Evolutionary conservation across 2,797 vertebrate genomes (phyloP).

Genomic region (Argya squamiceps): DNA sequence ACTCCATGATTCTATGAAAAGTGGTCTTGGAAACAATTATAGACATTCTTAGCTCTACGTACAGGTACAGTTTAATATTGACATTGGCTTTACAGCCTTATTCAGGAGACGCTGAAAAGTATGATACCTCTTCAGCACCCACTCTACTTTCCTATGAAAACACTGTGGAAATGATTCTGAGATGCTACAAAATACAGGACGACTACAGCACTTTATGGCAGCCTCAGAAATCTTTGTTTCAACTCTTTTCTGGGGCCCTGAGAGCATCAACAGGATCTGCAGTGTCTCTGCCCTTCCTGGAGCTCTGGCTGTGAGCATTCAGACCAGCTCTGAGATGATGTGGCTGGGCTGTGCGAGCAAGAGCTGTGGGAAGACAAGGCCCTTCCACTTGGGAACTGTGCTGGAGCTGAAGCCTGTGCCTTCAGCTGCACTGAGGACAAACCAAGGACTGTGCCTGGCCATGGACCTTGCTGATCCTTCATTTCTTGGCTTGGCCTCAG

Average conservation of each 20-base stretch:
- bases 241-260: neutral
- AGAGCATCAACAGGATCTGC: neutral
- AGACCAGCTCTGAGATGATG: neutral
- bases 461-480: rapidly evolving
- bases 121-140: neutral
- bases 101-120: neutral
- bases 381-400: rapidly evolving
- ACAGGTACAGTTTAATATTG: neutral
- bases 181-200: neutral
- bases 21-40: neutral
- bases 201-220: neutral
- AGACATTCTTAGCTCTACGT: neutral
- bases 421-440: neutral
- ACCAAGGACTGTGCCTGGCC: neutral
- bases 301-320: neutral
- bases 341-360: rapidly evolving
- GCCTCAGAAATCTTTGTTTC: neutral
- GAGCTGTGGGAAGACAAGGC: rapidly evolving
- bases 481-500: neutral
- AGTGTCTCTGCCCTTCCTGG: neutral
- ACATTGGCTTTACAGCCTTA: neutral
- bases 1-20: neutral
- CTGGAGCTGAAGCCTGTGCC: neutral
- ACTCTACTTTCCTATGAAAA: neutral
- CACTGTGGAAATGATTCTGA: rapidly evolving